phyloP scores from a whole-genome alignment of 2,888 invertebrate species.

The Hylaea fasciaria region DNA sequence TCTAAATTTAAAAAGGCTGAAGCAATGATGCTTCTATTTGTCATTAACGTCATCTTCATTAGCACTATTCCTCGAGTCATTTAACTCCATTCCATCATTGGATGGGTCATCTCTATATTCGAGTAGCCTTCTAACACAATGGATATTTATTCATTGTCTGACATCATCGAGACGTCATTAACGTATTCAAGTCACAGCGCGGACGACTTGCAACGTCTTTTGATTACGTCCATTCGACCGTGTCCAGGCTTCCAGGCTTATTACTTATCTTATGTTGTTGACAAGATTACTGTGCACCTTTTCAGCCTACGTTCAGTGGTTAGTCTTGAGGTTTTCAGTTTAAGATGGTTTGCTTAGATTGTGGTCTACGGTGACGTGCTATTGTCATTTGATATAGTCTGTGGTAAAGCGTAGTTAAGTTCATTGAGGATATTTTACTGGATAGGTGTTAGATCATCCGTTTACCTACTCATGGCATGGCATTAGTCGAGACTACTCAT shows the following conservation, averaged over 20 bases:
- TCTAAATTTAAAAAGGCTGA: background rate
- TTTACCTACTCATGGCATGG: no score
- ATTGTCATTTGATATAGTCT: no score
- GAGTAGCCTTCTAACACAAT: constrained; percentile 19
- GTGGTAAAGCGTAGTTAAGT: no score
- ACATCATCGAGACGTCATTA: constrained; percentile 56
- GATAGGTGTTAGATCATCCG: no score
- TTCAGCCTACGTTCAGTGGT: background rate
- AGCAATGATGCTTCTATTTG: background rate
- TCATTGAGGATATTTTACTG: no score
- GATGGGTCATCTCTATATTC: constrained; percentile 35
- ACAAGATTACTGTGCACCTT: constrained; percentile 4
- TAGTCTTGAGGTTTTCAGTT: no score
- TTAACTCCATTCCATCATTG: constrained; percentile 7
- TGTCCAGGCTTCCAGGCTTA: constrained; percentile 1
- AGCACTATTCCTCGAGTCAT: constrained; percentile 4
- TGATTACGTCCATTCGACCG: constrained; percentile 24
- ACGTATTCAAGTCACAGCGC: constrained; percentile 49
- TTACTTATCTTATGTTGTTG: background rate
- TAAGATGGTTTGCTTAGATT: background rate
- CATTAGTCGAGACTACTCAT: no score
- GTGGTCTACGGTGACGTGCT: no score
- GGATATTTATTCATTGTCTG: constrained; percentile 33
- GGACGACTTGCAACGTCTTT: constrained; percentile 16
- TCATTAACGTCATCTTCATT: constrained; percentile 8